Evolutionary conservation across 2,113 vertebrate species (phyloP), one percentile per base, ranked within the genome.

Genomic region (Lampris incognitus): DNA sequence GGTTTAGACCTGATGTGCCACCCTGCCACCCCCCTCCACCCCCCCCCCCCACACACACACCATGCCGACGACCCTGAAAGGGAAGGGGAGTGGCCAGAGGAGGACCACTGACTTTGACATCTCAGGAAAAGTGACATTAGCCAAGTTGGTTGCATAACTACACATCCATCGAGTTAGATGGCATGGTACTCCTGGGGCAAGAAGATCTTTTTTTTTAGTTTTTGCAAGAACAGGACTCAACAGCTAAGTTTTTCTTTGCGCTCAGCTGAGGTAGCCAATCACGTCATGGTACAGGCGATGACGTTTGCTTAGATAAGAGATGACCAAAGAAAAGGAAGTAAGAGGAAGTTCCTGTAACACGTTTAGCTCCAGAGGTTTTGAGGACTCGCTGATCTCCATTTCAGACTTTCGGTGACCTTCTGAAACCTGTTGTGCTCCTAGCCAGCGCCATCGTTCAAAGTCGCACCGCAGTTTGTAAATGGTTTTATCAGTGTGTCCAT

Each of bases 181-280:
- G 24, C 74, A 70, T 40, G 4, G 41, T 41, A 36, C 64, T 66
- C 52, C 54, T 81, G 73, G 24, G 24, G 64, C 87, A 83, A 39
- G 37, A 55, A 82, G 91, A 85, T 68, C 78, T 81, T 78, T 86
- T 81, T 78, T 86, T 88, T 87, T 76, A 63, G 66, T 76, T 87
- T 85, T 85, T 49, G 74, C 58, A 71, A 81, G 68, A 69, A 51
- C 37, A 48, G 5, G 64, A 51, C 24, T 36, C 36, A 40, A 36
- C 64, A 7, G 38, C 10, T 69, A 71, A 76, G 4, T 75, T 13
- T 8, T 9, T 49, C 59, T 1, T 65, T 72, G 7, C 2, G 38
- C 67, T 85, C 68, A n/a, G 40, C 69, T 58, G 71, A 82, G 67
- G 41, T n/a, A n/a, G 51, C 65, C 66, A 39, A 57, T 36, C 69